Conservation (phyloP, 2,113 vertebrate species). For the Archocentrus centrarchus region DNA sequence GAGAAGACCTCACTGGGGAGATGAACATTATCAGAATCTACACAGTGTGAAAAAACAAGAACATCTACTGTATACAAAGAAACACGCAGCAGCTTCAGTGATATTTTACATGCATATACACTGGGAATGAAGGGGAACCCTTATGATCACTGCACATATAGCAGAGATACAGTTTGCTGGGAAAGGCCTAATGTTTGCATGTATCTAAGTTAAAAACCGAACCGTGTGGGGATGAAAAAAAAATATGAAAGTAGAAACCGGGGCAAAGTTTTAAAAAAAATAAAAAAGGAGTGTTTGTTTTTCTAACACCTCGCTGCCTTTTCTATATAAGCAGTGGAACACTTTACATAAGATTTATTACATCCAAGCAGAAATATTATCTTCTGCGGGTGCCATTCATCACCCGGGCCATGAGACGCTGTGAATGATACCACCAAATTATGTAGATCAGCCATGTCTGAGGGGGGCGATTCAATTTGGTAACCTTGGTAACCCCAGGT, state of each 20-base stretch:
- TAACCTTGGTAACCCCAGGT: constrained; percentile 99
- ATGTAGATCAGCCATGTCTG: constrained; percentile 96
- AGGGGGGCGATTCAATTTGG: constrained; percentile 94
- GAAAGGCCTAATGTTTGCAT: constrained; percentile 13
- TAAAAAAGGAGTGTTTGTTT: constrained; percentile 21
- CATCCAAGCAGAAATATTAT: constrained; percentile 97
- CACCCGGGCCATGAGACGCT: constrained; percentile 89
- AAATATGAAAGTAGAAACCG: constrained; percentile 39
- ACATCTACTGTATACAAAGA: constrained; percentile 13
- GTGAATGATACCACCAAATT: constrained; percentile 95
- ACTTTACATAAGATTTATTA: constrained; percentile 94
- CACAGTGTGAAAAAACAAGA: constrained; percentile 4
- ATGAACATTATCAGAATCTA: constrained; percentile 35
- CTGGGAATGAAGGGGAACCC: background rate
- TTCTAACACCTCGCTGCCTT: constrained; percentile 54
- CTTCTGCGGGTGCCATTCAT: constrained; percentile 93
- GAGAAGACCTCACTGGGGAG: constrained; percentile 39
- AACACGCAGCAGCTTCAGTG: background rate
- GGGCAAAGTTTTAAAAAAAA: constrained; percentile 5
- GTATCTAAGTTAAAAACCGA: background rate
- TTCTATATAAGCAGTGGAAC: constrained; percentile 78
- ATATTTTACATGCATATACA: background rate
- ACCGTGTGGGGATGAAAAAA: constrained; percentile 7
- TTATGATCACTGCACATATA: background rate
- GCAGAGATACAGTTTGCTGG: background rate